These are phyloP conservation scores for Luperina testacea DNA, from an alignment of 2,888 invertebrate genomes.

Conservation along the genomic window DNA sequence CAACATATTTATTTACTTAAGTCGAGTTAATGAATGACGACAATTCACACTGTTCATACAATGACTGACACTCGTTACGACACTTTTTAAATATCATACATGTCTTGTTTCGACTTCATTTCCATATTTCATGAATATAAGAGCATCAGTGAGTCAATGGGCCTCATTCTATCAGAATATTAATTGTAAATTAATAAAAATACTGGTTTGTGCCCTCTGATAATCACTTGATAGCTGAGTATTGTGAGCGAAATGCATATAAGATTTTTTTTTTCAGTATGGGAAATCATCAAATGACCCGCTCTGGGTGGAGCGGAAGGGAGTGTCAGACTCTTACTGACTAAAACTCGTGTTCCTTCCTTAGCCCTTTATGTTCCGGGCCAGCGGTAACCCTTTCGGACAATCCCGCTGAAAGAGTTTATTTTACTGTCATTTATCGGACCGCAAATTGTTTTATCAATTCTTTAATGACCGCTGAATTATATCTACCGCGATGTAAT, in stretches of 20 bases:
- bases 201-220: constrained; percentile 8
- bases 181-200: constrained; percentile 12
- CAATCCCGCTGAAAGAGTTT: not conserved
- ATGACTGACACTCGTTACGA: constrained; percentile 27
- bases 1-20: constrained; percentile 33
- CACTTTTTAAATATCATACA: constrained; percentile 42
- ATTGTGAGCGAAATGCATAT: constrained; percentile 6
- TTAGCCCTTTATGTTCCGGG: no score
- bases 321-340: no score
- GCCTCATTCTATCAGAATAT: constrained; percentile 24
- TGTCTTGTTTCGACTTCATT: constrained; percentile 33
- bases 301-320: no score
- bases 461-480: constrained; percentile 2
- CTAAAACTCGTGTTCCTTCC: no score
- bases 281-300: no score
- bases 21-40: constrained; percentile 38
- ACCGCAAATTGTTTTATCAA: constrained; percentile 9
- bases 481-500: not conserved
- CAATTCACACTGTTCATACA: constrained; percentile 30
- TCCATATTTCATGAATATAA: constrained; percentile 40
- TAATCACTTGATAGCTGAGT: constrained; percentile 1
- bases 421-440: not conserved
- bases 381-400: no score
- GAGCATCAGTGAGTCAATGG: constrained; percentile 36
- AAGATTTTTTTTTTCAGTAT: no score